Evolutionary conservation across 2,888 invertebrate genomes (phyloP), one percentile per base, ranked within the genome.

Genomic region (Chrysina gloriosa): DNA sequence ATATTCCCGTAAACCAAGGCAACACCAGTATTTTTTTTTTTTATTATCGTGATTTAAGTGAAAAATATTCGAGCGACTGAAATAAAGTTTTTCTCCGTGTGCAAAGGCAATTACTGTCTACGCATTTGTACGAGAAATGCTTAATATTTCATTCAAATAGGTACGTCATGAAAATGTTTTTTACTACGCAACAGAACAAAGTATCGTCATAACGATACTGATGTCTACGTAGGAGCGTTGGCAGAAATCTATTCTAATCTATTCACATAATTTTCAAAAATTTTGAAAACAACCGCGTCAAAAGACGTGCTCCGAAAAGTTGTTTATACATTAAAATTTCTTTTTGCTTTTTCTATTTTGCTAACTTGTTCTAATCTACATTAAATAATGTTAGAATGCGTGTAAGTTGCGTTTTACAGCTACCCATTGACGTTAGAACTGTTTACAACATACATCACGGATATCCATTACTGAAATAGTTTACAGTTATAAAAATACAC

Each of bases 101-200:
- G 58, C 58, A 58, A 58, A 58, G 34, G 58, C 58, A 58, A 42
- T 58, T 58, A 56, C 56, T 56, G 56, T 56, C 56, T 39, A 39
- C 14, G 23, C 4, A 25, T 23, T 56, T 14, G 56, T 39, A 36
- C 36, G 21, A 21, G n/a, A 23, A 56, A 56, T 56, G 39, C 39
- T 56, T 36, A 58, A 58, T 58, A 39, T 58, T 58, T 58, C 14
- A 25, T 58, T 39, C 36, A 25, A 58, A 58, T 14, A 39, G n/a
- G 50, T 52, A 58, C 58, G 58, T 58, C 58, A 58, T 36, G 29
- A 21, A 34, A 31, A 54, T 58, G 42, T 58, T 58, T 58, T 58
- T 58, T 25, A 5, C 25, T 23, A 58, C 58, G 58, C 58, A 58
- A 56, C 42, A 58, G 39, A 42, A 58, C 58, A 58, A 58, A 39